A percentile compares a stretch with the other conserved stretches of the same genome.
phyloP scores from a whole-genome alignment of 2,797 vertebrate genomes.

The Cichlasoma orientale region DNA sequence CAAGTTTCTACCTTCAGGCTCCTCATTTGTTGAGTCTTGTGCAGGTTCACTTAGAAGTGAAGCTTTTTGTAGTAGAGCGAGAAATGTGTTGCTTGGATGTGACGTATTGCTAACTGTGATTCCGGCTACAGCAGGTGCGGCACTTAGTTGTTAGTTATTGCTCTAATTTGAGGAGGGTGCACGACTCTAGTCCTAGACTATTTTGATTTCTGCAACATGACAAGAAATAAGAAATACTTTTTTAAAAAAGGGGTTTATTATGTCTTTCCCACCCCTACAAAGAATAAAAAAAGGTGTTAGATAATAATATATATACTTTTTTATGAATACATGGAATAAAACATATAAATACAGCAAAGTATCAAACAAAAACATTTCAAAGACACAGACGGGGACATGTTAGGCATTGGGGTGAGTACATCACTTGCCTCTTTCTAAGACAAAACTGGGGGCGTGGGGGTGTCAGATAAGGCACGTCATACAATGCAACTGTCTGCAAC shows the following conservation, averaged over 20 bases:
- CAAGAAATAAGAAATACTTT: conserved; percentile 45
- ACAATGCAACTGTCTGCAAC: conserved; percentile 15
- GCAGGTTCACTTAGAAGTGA: background rate
- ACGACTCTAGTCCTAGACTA: too few relatives aligned
- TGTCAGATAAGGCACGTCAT: conserved; percentile 65
- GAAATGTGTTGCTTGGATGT: background rate
- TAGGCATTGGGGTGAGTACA: conserved; percentile 70
- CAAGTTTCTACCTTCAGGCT: background rate
- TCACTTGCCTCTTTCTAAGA: conserved; percentile 36
- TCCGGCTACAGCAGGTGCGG: background rate
- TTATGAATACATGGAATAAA: conserved; percentile 78
- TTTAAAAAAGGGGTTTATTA: conserved; percentile 78
- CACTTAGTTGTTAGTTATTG: background rate
- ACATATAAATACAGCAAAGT: conserved; percentile 79
- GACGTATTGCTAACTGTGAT: background rate
- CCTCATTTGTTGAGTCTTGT: background rate
- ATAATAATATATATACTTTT: conserved; percentile 65
- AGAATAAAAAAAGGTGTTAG: conserved; percentile 75
- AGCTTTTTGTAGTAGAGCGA: background rate
- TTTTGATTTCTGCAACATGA: background rate
- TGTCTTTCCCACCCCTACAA: conserved; percentile 66
- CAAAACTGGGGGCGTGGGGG: conserved; percentile 14
- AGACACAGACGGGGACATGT: conserved; percentile 60
- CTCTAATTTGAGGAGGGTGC: background rate
- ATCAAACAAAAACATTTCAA: conserved; percentile 29